Percentiles rank a stretch among this genome's conserved stretches.
Conservation (phyloP, 2,888 invertebrate species). For the Drosophila borealis region DNA sequence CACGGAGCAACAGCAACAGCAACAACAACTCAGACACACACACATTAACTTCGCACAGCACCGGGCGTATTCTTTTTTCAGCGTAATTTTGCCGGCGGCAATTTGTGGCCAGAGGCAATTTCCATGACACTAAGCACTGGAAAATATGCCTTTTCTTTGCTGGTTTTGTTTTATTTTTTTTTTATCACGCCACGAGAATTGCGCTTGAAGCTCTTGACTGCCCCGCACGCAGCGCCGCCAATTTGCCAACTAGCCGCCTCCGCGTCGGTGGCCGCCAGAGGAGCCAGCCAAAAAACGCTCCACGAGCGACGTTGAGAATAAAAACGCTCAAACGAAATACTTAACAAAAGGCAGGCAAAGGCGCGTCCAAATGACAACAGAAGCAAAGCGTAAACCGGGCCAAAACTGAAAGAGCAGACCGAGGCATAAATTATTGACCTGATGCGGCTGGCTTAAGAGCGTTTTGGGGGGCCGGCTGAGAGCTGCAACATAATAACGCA, state of each 20-base stretch:
- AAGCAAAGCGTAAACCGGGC: conserved; percentile 29
- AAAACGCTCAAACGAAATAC: conserved; percentile 69
- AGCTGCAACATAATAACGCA: conserved; percentile 61
- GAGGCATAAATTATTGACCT: conserved; percentile 46
- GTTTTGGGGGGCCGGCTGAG: conserved; percentile 24
- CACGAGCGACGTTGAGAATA: conserved; percentile 48
- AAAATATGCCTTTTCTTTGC: conserved; percentile 22
- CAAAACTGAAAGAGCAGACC: conserved; percentile 41
- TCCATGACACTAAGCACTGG: conserved; percentile 40
- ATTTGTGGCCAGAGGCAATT: conserved; percentile 28
- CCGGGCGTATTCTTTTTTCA: conserved; percentile 2
- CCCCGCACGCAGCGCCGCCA: conserved; percentile 67
- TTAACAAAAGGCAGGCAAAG: conserved; percentile 55
- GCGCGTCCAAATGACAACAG: conserved; percentile 42
- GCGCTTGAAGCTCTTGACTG: conserved; percentile 50
- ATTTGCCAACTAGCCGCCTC: conserved; percentile 74
- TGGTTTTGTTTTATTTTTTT: conserved; percentile 5
- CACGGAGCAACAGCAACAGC: conserved; percentile 9
- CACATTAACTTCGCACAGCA: not conserved
- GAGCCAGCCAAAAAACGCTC: conserved; percentile 58
- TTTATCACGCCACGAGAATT: conserved; percentile 34
- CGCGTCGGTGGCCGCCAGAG: conserved; percentile 45
- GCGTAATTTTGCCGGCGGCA: conserved; percentile 60
- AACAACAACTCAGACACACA: conserved; percentile 8
- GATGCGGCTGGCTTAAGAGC: conserved; percentile 42